Evolutionary conservation across 2,797 vertebrate species (phyloP), one percentile per base, ranked within the genome.

Genomic region (Rhincodon typus): DNA sequence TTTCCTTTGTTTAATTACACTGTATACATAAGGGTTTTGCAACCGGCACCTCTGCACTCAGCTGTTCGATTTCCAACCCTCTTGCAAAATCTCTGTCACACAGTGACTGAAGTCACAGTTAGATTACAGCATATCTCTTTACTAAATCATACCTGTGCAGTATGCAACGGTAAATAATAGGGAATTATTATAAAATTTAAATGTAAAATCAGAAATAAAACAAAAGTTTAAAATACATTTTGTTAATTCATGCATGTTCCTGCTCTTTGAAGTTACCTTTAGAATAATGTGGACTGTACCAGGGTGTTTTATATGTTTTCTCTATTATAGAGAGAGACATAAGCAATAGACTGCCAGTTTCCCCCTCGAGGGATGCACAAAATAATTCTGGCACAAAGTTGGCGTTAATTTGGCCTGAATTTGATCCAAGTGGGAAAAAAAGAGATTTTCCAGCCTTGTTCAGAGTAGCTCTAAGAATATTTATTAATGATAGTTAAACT

Each of bases 381-480:
- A 1, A 17, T 91, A 91, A 91, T 66, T 66, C 15, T 91, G 88
- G 88, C 88, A 66, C 88, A 91, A 91, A n/a, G 53, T 66, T 93
- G n/a, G 62, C 34, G 67, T 67, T 67, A 67, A 34, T 93, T 66
- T n/a, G 66, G 90, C 62, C 90, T 38, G 62, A 93, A 93, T 93
- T 91, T 34, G 38, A 67, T 67, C 90, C 90, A 93, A 88, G 25
- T 88, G 86, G 86, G 57, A 57, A 88, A 91, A 8, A 27, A 23
- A 23, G 12, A n/a, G 10, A 67, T 93, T 67, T 67, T 93, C 62
- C 90, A 67, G 90, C 67, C 62, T 23, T 17, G 34, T 23, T 38
- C 34, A 62, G 57, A 66, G 57, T 30, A 90, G 23, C 87, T 62
- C 13, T 62, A 27, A 91, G 62, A 23, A 7, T 67, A 93, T 66